Base-by-base conservation (phyloP, 2,888 invertebrate species). In the Hemicrepidius hirtus region DNA sequence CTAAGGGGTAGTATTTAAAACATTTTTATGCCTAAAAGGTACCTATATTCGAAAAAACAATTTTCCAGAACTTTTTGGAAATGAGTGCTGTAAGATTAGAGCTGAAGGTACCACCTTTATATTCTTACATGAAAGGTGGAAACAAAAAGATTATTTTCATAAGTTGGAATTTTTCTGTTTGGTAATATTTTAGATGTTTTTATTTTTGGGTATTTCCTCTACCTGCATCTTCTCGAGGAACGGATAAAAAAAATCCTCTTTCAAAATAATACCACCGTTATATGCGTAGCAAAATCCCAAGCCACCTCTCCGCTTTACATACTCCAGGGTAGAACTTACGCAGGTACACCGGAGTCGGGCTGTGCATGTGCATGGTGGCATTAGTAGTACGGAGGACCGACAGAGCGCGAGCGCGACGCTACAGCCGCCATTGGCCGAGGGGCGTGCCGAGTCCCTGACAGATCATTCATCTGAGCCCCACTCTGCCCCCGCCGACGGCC, bases 381-480 rank as follows among this genome's bases (percentile, higher is more conserved):
- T 76, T 78, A 76, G 68, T 75, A 74, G 70, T 69, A 74, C 74
- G 59, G 68, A n/a, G 80, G 76, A 74, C 57, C 63, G 68, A 65
- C 65, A 74, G 74, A 86, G 87, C 89, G 89, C 89, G 88, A 88
- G 85, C 86, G 87, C 87, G 87, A 87, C 88, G 69, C 75, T 75
- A 76, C 76, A 78, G 80, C 85, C 81, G 84, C 85, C 84, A 86
- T 85, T 86, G 86, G 86, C 80, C 80, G 84, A 80, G 81, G 79
- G 86, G 86, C 84, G 86, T 80, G 78, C 77, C 82, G 77, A 72
- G 67, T 75, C 78, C 74, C 82, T 84, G 86, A 86, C 86, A 86
- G 86, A 86, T 86, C 86, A 86, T 86, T 87, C 87, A 87, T 87
- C 85, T 84, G 83, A 83, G 84, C 86, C 88, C 89, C 89, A 88